These are phyloP conservation scores for Acanthurus lineatus DNA, from an alignment of 2,797 vertebrate genomes.

Conservation along the genomic window DNA sequence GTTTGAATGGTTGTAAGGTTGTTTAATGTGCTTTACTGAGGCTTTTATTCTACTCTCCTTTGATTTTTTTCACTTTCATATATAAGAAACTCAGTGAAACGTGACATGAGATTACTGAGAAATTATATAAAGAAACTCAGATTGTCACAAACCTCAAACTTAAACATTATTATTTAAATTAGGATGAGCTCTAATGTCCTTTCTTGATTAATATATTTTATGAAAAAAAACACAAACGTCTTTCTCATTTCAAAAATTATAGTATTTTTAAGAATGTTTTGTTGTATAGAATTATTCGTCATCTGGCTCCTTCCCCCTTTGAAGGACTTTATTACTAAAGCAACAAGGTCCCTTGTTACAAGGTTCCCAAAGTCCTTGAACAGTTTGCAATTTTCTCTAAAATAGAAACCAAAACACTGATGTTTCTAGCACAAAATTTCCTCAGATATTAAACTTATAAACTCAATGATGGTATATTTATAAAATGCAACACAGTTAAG, in stretches of 20 bases:
- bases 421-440: background rate
- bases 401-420: background rate
- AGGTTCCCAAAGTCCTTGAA: constrained; percentile 1
- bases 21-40: background rate
- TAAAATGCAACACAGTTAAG: background rate
- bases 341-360: background rate
- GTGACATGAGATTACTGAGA: background rate
- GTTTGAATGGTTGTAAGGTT: background rate
- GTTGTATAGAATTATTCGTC: constrained; percentile 3
- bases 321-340: background rate
- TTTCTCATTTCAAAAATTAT: background rate
- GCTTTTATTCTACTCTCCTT: background rate
- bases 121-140: background rate
- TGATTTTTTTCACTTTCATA: background rate
- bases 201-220: background rate
- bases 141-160: background rate
- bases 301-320: constrained; percentile 7
- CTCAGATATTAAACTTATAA: background rate
- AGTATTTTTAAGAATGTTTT: background rate
- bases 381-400: background rate
- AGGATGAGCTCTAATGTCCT: constrained; percentile 1
- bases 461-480: background rate
- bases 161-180: background rate
- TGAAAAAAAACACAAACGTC: background rate
- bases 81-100: too few species aligned